Base-by-base conservation (phyloP, 2,113 vertebrate species). In the Trematocara unimaculatum region DNA sequence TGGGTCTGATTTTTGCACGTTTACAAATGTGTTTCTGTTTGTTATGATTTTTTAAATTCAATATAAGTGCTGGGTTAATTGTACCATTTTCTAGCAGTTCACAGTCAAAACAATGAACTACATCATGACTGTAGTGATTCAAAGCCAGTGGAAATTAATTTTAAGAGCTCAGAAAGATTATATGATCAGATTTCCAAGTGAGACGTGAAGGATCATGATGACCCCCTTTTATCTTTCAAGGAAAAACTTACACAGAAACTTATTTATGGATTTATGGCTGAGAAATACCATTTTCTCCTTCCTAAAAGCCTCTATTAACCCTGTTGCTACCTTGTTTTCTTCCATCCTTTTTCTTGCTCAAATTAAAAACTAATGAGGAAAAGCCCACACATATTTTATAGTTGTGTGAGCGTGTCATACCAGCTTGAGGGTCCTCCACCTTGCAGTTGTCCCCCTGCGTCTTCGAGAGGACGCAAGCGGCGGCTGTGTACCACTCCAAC, bases 401-500 rank as follows among this genome's bases (percentile, higher is more conserved):
- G 31, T 10, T 47, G 26, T 49, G 4, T 51, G 78, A 78, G 9
- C 6, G 18, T 5, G 6, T 35, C 96, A 2, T 91, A 99, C 99
- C 99, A 78, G 98, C 97, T 92, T 97, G 96, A 54, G 96, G 82
- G 83, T 99, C 97, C 14, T 97, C 96, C 88, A 99, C 98, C 15
- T 93, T 98, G 92, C 99, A 99, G 84, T 97, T 53, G 14, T 97
- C 96, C 9, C 98, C 98, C 84, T 97, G 95, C 0, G 96, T 96
- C 93, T 95, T 97, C 1, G 98, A 97, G 42, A 99, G 95, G 77
- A 98, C 97, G 11, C 99, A 99, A 0, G 99, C 98, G 1, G 97
- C 97, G 0, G 98, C 97, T 0, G 98, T 98, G 91, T 97, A 95
- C 99, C 99, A 99, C 87, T 98, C 98, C 86, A 99, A 93, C 79